phyloP scores from a whole-genome alignment of 2,797 vertebrate species.

The Notamacropus eugenii region DNA sequence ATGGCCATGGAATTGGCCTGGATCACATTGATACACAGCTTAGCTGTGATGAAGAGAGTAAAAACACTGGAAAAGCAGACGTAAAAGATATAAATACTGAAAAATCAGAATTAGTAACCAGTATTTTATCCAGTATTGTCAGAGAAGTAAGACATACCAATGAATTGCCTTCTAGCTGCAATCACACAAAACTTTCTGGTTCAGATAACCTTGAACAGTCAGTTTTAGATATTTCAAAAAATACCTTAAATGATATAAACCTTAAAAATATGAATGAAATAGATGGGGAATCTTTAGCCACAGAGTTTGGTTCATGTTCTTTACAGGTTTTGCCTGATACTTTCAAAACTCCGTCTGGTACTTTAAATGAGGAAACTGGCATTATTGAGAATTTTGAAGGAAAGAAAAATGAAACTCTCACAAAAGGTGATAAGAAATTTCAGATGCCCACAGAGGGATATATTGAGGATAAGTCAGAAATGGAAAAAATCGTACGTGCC shows the following conservation, averaged over 20 bases:
- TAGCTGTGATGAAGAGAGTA: conserved; percentile 36
- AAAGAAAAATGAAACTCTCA: conserved; percentile 66
- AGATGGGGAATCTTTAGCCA: conserved; percentile 49
- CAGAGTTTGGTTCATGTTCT: conserved; percentile 53
- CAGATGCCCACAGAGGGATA: conserved; percentile 23
- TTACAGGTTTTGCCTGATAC: conserved; percentile 57
- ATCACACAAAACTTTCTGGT: conserved; percentile 18
- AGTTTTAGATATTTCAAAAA: conserved; percentile 44
- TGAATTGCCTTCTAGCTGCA: conserved; percentile 24
- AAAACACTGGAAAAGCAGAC: conserved; percentile 35
- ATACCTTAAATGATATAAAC: conserved; percentile 8
- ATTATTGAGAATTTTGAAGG: conserved; percentile 63
- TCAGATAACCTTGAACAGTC: conserved; percentile 31
- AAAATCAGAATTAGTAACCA: conserved; percentile 52
- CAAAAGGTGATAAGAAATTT: conserved; percentile 59
- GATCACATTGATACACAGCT: conserved; percentile 19
- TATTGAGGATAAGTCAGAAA: conserved; percentile 74
- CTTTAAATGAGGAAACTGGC: conserved; percentile 68
- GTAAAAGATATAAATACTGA: conserved; percentile 42
- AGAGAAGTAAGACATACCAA: conserved; percentile 47
- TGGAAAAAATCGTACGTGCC: conserved; percentile 74
- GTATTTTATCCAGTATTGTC: conserved; percentile 45
- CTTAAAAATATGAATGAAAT: conserved; percentile 58
- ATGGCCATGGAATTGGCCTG: background rate
- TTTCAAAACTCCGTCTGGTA: conserved; percentile 43